phyloP scores from a whole-genome alignment of 2,797 vertebrate species.

The Catostomus latipinnis region DNA sequence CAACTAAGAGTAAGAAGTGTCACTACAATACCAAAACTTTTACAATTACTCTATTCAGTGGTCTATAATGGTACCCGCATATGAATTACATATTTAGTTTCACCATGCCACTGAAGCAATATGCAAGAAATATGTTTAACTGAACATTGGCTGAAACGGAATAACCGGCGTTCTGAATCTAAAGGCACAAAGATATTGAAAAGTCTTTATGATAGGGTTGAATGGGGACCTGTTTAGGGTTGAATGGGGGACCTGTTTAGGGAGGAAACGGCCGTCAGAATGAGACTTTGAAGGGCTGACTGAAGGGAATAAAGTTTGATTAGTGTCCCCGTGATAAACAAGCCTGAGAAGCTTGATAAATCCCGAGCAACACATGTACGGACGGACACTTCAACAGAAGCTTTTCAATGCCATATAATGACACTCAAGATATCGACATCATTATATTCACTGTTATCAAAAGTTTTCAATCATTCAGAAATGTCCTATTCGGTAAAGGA shows the following conservation, averaged over 20 bases:
- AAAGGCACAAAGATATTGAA: not conserved
- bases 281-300: slow-evolving; percentile 27
- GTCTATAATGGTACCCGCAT: too few relatives aligned
- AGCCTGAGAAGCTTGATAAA: slow-evolving; percentile 29
- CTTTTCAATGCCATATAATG: slow-evolving; percentile 3
- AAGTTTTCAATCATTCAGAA: slow-evolving; percentile 21
- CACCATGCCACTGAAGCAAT: not conserved
- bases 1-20: too few relatives aligned
- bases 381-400: slow-evolving; percentile 28
- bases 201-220: not conserved
- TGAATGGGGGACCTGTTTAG: not conserved
- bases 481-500: slow-evolving; percentile 8
- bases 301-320: slow-evolving; percentile 43
- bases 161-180: not conserved
- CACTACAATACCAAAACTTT: too few relatives aligned
- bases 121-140: not conserved
- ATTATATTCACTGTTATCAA: slow-evolving; percentile 33
- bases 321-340: slow-evolving; percentile 41
- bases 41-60: too few relatives aligned
- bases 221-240: not conserved
- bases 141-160: not conserved
- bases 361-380: slow-evolving; percentile 1
- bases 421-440: slow-evolving; percentile 16
- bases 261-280: not conserved
- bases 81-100: not conserved